Evolutionary conservation across 2,888 invertebrate species (phyloP), one percentile per base, ranked within the genome.

Genomic region (Fragum fragum): DNA sequence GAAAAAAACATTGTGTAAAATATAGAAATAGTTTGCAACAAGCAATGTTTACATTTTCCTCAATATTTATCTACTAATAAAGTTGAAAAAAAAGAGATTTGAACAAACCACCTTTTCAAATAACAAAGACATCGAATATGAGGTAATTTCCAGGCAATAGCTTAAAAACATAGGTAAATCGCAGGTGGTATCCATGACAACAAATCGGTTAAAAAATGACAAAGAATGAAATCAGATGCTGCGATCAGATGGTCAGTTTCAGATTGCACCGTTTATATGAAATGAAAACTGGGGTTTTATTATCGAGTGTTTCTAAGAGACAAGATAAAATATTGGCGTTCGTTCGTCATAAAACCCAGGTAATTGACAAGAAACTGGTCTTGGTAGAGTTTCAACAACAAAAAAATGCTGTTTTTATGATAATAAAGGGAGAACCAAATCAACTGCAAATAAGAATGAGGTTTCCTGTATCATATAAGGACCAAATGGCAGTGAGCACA

Each of bases 261-360:
- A 26, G 32, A 42, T 66, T 21, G 39, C 66, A 66, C 39, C 66
- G 42, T 66, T 66, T 66, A 66, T 66, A 66, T 39, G 66, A 66
- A 42, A 66, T 66, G 66, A 66, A 66, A 66, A 66, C 26, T 26
- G 18, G 23, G 26, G 66, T 39, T 66, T 66, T 66, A 66, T 66
- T 66, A 21, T 26, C 23, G 9, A 32, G 32, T 9, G 26, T 26
- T 57, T n/a, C 47, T 16, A 36, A 18, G 26, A 57, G 57, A 57
- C 26, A 57, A 26, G 28, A 57, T 57, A 57, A 57, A 28, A 26
- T 57, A 57, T 57, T 57, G 57, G 28, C 57, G 16, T 57, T 32
- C 63, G 36, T 63, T 63, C 36, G 5, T n/a, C 63, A 63, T 63
- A 36, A 63, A 63, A 63, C 47, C 47, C 16, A 47, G 47, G 47